These are phyloP conservation scores for Lagopus leucura DNA, from an alignment of 2,113 vertebrate species.

Conservation along the genomic window DNA sequence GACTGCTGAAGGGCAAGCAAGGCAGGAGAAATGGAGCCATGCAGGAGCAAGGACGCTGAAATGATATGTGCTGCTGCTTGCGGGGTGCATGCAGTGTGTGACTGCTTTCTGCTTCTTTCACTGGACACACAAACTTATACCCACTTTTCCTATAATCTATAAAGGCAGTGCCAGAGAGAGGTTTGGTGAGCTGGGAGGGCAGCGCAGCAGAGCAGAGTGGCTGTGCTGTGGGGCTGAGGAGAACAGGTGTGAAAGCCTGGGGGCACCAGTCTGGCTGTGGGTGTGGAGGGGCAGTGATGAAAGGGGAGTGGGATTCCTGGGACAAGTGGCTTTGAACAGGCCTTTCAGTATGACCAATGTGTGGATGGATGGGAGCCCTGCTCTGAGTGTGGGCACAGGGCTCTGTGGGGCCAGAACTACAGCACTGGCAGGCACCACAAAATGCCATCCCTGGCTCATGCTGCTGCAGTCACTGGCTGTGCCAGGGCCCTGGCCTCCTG, in stretches of 20 bases:
- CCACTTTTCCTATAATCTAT: neutral
- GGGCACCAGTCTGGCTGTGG: neutral
- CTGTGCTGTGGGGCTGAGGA: fast-evolving
- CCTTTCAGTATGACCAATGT: neutral
- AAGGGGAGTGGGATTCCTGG: neutral
- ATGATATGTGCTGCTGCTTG: neutral
- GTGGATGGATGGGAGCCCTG: neutral
- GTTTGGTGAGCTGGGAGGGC: neutral
- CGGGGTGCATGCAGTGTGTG: neutral
- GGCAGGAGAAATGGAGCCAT: neutral
- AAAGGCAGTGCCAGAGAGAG: neutral
- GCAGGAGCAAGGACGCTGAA: neutral
- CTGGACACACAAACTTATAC: neutral
- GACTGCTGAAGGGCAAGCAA: neutral
- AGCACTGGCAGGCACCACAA: neutral
- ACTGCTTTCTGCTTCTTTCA: neutral
- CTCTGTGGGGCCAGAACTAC: neutral
- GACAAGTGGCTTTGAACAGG: neutral
- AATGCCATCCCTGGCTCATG: neutral
- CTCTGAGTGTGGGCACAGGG: neutral
- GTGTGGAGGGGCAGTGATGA: neutral
- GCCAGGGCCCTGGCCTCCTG: neutral
- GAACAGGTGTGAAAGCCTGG: neutral
- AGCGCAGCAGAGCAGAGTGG: neutral
- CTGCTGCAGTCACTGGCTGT: fast-evolving